Evolutionary conservation across 1,140 invertebrate species (phyloP), one percentile per base, ranked within the genome.

Genomic region (Archivesica marissinica): DNA sequence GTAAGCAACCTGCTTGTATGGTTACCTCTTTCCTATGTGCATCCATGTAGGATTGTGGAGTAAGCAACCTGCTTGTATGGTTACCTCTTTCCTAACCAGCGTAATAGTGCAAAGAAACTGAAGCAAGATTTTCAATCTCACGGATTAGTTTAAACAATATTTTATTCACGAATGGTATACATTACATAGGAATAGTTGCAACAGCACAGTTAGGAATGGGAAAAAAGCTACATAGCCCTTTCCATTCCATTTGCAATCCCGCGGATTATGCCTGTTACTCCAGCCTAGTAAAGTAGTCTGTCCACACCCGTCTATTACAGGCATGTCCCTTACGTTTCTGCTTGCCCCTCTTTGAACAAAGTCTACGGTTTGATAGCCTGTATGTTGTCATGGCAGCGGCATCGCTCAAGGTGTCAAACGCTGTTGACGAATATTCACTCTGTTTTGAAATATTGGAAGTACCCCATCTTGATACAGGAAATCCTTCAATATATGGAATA

Each of bases 271-370:
- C 9, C 28, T 17, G 9, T 54, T 56, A 64, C 44, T 77, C 72
- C 38, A 79, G 56, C 28, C 59, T 41, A 13, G 56, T 79, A 33
- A 64, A 79, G 39, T 79, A 79, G 25, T 79, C 77, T 35, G 77
- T 79, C 77, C 77, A 79, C 25, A 79, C 61, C 35, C 77, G 54
- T 33, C 44, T 39, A 23, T 59, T 64, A 50, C 76, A 78, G 15
- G 76, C 33, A 23, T 17, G 23, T 13, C 77, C 77, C 38, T 35
- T 64, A 38, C 38, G 44, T 17, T 61, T 41, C 1, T 44, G 28
- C 13, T 66, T 79, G 13, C 59, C 39, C 4, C 30, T 23, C 13
- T 28, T 33, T 35, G 77, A 79, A 66, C 77, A 79, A 39, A 79
- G 30, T 47, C 56, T 66, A 33, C 77, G 20, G 39, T 79, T 79